Evolutionary conservation across 2,888 invertebrate genomes (phyloP).

Genomic region (Hydrotaea diabolus): DNA sequence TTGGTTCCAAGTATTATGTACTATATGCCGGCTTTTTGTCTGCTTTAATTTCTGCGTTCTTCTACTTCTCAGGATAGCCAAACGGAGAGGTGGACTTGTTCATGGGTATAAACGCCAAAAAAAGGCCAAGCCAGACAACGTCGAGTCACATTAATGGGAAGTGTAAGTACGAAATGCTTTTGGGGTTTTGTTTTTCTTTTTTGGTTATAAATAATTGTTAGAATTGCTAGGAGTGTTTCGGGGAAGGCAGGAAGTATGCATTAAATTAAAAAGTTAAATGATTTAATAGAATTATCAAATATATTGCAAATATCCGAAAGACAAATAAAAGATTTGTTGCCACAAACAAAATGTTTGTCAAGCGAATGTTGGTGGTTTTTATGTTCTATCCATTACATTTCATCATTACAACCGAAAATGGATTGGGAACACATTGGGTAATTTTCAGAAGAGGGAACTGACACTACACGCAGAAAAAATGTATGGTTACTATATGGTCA

Average conservation of each 20-base stretch:
- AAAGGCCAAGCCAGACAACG: slow-evolving; percentile 53
- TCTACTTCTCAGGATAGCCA: slow-evolving; percentile 27
- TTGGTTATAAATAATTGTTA: not conserved
- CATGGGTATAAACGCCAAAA: slow-evolving; percentile 30
- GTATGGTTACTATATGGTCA: too few relatives aligned
- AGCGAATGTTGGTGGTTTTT: too few relatives aligned
- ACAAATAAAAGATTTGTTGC: too few relatives aligned
- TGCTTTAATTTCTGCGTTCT: slow-evolving; percentile 6
- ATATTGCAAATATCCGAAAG: too few relatives aligned
- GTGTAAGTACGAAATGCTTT: not conserved
- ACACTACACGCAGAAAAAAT: too few relatives aligned
- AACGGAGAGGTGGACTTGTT: slow-evolving; percentile 63
- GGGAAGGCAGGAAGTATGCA: not conserved
- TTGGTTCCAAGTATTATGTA: slow-evolving; percentile 45
- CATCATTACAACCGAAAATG: too few relatives aligned
- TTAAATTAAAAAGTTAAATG: not conserved
- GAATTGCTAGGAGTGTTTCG: not conserved
- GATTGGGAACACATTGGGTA: too few relatives aligned
- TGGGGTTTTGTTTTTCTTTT: not conserved
- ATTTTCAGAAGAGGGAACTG: too few relatives aligned
- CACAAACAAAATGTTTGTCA: too few relatives aligned
- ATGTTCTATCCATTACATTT: too few relatives aligned
- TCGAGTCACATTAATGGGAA: slow-evolving; percentile 52
- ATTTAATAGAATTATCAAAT: too few relatives aligned
- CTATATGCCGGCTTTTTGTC: slow-evolving; percentile 19